A percentile compares a stretch with the other conserved stretches of the same genome.
phyloP scores from a whole-genome alignment of 2,888 invertebrate species.

The Bruchidius siliquastri region DNA sequence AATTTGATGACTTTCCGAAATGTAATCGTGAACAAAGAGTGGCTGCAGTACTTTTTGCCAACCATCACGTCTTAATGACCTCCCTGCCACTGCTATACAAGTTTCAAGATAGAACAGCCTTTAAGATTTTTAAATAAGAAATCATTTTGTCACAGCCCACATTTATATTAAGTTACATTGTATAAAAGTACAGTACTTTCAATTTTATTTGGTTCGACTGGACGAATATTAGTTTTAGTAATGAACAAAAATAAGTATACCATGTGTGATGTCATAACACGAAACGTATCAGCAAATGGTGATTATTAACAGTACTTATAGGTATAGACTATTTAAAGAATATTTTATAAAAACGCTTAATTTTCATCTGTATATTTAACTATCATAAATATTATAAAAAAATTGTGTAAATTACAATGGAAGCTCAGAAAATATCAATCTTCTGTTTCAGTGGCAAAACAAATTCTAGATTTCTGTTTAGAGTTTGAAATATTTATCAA shows the following conservation, averaged over 20 bases:
- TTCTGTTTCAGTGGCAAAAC: no score
- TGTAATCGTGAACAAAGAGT: no score
- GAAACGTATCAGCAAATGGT: conserved; percentile 47
- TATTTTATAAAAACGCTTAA: conserved; percentile 32
- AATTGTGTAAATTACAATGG: not conserved
- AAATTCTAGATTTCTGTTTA: no score
- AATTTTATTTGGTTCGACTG: not conserved
- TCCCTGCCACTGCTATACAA: no score
- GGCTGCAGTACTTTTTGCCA: no score
- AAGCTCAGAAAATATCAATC: not conserved
- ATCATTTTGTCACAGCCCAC: no score
- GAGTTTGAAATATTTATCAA: not conserved
- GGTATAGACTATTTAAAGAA: conserved; percentile 24
- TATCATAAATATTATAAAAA: not conserved
- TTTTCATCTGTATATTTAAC: conserved; percentile 10
- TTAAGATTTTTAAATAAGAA: no score
- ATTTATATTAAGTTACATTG: no score
- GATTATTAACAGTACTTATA: conserved; percentile 45
- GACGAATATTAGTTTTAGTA: not conserved
- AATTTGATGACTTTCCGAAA: no score
- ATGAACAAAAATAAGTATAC: not conserved
- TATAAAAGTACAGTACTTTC: not conserved
- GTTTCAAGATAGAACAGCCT: no score
- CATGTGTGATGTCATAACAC: conserved; percentile 45
- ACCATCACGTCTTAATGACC: no score